Evolutionary conservation across 53 echinoderm and acorn worm species (phyloP).

Genomic region (Stichopus horrens): DNA sequence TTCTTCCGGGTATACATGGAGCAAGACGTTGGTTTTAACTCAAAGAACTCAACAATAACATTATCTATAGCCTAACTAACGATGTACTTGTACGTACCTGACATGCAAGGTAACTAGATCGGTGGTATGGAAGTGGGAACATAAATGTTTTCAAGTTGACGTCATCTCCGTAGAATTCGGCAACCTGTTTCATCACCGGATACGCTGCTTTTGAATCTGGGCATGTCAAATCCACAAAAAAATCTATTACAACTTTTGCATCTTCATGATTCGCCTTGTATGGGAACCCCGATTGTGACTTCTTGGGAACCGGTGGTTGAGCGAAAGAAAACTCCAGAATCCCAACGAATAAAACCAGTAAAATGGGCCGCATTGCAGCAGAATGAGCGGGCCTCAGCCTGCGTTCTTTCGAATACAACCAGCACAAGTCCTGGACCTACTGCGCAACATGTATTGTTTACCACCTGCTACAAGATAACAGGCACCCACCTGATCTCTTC

Average conservation of each 20-base stretch:
- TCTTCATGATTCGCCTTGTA: neutral
- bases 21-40: too few species aligned
- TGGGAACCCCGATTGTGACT: neutral
- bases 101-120: constrained; percentile 38
- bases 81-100: constrained; percentile 20
- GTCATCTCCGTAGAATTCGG: constrained; percentile 40
- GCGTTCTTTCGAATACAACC: too few species aligned
- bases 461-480: too few species aligned
- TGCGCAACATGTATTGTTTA: too few species aligned
- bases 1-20: too few species aligned
- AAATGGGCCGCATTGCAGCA: neutral
- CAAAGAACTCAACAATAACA: too few species aligned
- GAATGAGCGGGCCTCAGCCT: neutral
- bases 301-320: neutral
- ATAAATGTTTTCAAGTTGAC: constrained; percentile 15
- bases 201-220: constrained; percentile 46
- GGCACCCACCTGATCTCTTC: too few species aligned
- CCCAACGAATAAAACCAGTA: constrained; percentile 3
- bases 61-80: neutral
- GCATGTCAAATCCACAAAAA: constrained; percentile 49
- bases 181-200: constrained; percentile 41
- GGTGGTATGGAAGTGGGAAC: constrained; percentile 57
- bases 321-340: neutral
- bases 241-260: constrained; percentile 40
- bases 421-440: too few species aligned